These are phyloP conservation scores for Sibirionetta formosa DNA, from an alignment of 2,797 vertebrate genomes.

Conservation along the genomic window DNA sequence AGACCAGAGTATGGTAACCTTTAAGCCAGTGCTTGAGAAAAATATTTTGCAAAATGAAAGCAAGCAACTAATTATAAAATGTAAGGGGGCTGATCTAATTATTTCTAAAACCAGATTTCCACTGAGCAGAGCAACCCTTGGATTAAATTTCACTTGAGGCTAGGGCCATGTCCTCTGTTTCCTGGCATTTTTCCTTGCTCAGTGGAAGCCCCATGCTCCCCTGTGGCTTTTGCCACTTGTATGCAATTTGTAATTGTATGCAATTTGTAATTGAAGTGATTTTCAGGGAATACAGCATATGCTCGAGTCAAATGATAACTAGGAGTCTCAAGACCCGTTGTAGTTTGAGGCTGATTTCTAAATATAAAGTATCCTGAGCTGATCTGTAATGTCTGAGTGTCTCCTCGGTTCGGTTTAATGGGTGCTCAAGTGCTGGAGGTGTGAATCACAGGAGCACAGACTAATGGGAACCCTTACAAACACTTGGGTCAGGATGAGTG, in stretches of 20 bases:
- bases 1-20: not conserved
- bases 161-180: not conserved
- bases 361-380: constrained; percentile 71
- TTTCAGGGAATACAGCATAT: not conserved
- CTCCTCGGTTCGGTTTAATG: constrained; percentile 35
- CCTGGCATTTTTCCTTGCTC: not conserved
- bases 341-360: constrained; percentile 56
- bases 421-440: constrained; percentile 21
- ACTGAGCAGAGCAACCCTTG: not conserved
- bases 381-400: constrained; percentile 39
- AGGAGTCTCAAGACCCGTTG: constrained; percentile 28
- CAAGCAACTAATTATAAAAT: not conserved
- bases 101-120: not conserved
- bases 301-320: not conserved
- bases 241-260: too few relatives aligned
- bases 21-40: not conserved
- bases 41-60: constrained; percentile 18
- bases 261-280: not conserved
- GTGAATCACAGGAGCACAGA: constrained; percentile 33
- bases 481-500: constrained; percentile 56
- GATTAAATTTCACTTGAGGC: not conserved
- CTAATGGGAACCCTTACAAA: constrained; percentile 20
- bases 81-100: not conserved
- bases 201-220: not conserved
- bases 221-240: not conserved